phyloP scores from a whole-genome alignment of 2,888 invertebrate species.

The Matsumyia berberina region DNA sequence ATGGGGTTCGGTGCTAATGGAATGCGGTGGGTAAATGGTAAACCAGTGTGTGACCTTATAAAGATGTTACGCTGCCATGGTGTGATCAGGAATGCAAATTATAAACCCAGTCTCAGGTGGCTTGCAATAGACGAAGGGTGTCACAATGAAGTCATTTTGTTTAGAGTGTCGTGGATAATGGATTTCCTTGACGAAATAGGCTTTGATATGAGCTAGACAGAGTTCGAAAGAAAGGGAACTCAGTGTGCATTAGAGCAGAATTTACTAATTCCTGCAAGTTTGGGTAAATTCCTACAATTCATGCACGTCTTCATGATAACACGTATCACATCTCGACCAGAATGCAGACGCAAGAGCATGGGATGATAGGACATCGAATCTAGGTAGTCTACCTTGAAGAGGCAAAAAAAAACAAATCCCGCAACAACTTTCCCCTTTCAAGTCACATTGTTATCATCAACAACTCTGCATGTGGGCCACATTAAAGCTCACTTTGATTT shows the following conservation, averaged over 20 bases:
- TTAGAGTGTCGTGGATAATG: constrained; percentile 25
- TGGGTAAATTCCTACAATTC: too few relatives aligned
- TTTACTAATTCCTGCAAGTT: too few relatives aligned
- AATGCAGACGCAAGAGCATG: too few relatives aligned
- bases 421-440: neutral
- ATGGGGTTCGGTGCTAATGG: constrained; percentile 30
- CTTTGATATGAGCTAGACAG: neutral
- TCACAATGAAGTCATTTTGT: constrained; percentile 49
- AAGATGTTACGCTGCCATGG: constrained; percentile 35
- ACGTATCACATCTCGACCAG: too few relatives aligned
- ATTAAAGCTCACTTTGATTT: too few relatives aligned
- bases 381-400: too few relatives aligned
- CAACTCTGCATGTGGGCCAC: neutral
- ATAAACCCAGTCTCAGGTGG: constrained; percentile 55
- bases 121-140: constrained; percentile 16
- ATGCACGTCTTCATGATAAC: too few relatives aligned
- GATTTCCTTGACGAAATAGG: neutral
- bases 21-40: constrained; percentile 30
- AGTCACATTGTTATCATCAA: too few relatives aligned
- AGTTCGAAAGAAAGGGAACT: too few relatives aligned
- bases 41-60: constrained; percentile 55
- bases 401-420: neutral
- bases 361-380: too few relatives aligned
- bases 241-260: too few relatives aligned
- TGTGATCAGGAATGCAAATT: constrained; percentile 56